Evolutionary conservation across 2,113 vertebrate genomes (phyloP), one percentile per base, ranked within the genome.

Genomic region (Australoheros scitulus): DNA sequence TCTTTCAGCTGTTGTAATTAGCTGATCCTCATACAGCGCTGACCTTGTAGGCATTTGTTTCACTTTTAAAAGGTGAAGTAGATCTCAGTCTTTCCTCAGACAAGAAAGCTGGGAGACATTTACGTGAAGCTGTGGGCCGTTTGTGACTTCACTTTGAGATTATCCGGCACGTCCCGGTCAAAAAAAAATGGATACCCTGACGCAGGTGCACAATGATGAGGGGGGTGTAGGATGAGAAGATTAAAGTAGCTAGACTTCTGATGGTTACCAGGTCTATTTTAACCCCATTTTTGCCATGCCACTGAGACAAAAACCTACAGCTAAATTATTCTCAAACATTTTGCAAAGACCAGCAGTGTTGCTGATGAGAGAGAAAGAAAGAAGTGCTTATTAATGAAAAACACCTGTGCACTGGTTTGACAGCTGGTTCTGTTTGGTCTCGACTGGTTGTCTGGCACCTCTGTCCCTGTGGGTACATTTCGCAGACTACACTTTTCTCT

Each of bases 1-100:
- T 85, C 75, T 90, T 88, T 90, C 80, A 88, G 64, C 89, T 29
- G 10, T 59, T 70, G 76, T 91, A 89, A 92, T 93, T 89, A 92
- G 81, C 59, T 82, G 81, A 79, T 88, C 52, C 79, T 59, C 59
- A 50, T 43, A n/a, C 55, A 47, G 68, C 9, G 14, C 52, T 36
- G 61, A 89, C 88, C 80, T 86, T 86, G 86, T 65, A 72, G 68
- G 83, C 77, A 72, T 76, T 82, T 76, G 65, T 87, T 89, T 91
- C 64, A 64, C 65, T 79, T 88, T 65, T 56, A 76, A 88, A 90
- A 85, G 72, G 70, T 82, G 77, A 79, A 64, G 32, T 61, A 81
- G 38, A 84, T 74, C 84, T 83, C 8, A 68, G 26, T 55, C 47
- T 72, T 72, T 52, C 55, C 47, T 72, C 26, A 72, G 68, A 72